Evolutionary conservation across 2,113 vertebrate species (phyloP).

Genomic region (Cyanoliseus patagonus): DNA sequence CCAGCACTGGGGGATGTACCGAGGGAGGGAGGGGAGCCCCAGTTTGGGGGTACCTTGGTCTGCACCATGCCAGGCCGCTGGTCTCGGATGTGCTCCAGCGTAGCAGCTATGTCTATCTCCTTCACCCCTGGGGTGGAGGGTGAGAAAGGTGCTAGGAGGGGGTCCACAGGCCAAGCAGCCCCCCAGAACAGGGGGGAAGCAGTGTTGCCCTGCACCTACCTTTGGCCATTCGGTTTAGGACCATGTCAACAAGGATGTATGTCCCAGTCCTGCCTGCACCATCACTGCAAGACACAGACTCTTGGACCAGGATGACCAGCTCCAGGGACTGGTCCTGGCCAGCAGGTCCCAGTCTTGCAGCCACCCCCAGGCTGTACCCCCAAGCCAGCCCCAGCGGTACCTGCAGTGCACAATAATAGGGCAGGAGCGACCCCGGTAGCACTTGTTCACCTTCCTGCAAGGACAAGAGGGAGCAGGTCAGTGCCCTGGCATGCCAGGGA

Average conservation of each 20-base stretch:
- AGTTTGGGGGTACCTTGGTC: conserved; percentile 84
- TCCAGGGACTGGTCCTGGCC: not conserved
- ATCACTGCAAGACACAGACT: conserved; percentile 76
- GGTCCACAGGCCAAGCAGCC: not conserved
- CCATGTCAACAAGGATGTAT: conserved; percentile 97
- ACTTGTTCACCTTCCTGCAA: conserved; percentile 98
- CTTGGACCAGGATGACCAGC: not conserved
- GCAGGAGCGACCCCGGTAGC: conserved; percentile 96
- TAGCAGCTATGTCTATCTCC: conserved; percentile 97
- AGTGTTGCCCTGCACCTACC: conserved; percentile 72
- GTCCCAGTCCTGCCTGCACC: conserved; percentile 91
- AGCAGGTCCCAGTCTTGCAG: not conserved
- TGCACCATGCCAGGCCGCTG: conserved; percentile 92
- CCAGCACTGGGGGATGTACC: rapidly evolving
- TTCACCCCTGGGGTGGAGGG: conserved; percentile 84
- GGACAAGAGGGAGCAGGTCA: conserved; percentile 52
- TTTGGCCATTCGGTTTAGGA: conserved; percentile 98
- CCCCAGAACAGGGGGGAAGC: not conserved
- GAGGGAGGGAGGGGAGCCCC: not conserved
- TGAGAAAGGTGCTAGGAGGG: not conserved
- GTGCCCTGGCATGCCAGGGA: not conserved
- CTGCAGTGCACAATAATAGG: conserved; percentile 98
- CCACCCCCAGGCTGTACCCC: not conserved
- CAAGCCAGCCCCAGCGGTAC: conserved; percentile 59
- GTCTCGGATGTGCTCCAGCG: conserved; percentile 94